phyloP scores from a whole-genome alignment of 2,113 vertebrate genomes.

The cattle (Bos taurus) region ARS-UCD2.0 NC_037328.1:138303501-138304000 shows the following conservation, averaged over 20 bases:
- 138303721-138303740: background rate
- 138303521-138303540: background rate
- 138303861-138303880: conserved; percentile 98
- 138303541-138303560: background rate
- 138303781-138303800: background rate
- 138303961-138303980: background rate
- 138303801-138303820: conserved; percentile 26
- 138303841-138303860: conserved; percentile 97
- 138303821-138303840: conserved; percentile 95
- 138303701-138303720: background rate
- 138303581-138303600: background rate
- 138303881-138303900: conserved; percentile 97
- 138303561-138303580: background rate
- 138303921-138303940: background rate
- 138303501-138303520: background rate
- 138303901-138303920: conserved; percentile 95
- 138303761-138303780: conserved; percentile 7
- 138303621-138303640: background rate
- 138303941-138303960: background rate
- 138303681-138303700: background rate
- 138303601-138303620: background rate
- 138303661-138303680: background rate
- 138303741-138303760: background rate
- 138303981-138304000: background rate
- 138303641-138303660: background rate